Percentiles rank a stretch among this genome's conserved stretches.
phyloP scores from a whole-genome alignment of 2,113 vertebrate genomes.

The Echinops telfairi region DNA sequence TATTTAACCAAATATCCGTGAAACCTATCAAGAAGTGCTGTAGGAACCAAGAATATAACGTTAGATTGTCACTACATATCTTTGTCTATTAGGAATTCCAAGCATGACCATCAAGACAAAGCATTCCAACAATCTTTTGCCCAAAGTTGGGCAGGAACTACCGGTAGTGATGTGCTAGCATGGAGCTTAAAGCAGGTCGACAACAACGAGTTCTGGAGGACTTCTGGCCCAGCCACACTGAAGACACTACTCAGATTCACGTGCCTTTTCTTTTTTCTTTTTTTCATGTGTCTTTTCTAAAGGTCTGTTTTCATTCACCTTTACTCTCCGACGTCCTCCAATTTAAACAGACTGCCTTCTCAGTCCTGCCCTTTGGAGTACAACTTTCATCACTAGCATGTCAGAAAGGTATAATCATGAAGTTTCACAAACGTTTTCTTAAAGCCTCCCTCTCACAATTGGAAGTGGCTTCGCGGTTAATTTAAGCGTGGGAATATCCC shows the following conservation, averaged over 20 bases:
- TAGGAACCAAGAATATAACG: background rate
- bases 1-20: background rate
- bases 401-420: background rate
- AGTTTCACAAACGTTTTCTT: slow-evolving; percentile 53
- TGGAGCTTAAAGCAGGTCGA: background rate
- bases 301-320: background rate
- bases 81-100: background rate
- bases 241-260: background rate
- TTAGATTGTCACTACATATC: background rate
- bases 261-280: no score
- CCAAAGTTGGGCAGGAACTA: background rate
- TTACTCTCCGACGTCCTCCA: background rate
- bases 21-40: background rate
- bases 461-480: background rate
- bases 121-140: background rate
- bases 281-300: background rate
- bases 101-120: background rate
- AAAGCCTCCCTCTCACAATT: background rate
- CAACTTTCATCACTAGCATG: slow-evolving; percentile 13
- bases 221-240: background rate
- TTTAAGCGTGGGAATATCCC: no score
- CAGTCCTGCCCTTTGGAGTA: background rate
- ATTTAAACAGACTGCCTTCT: background rate
- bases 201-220: background rate
- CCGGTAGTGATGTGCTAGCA: background rate